phyloP scores from a whole-genome alignment of 2,113 vertebrate species.

The Peromyscus californicus region DNA sequence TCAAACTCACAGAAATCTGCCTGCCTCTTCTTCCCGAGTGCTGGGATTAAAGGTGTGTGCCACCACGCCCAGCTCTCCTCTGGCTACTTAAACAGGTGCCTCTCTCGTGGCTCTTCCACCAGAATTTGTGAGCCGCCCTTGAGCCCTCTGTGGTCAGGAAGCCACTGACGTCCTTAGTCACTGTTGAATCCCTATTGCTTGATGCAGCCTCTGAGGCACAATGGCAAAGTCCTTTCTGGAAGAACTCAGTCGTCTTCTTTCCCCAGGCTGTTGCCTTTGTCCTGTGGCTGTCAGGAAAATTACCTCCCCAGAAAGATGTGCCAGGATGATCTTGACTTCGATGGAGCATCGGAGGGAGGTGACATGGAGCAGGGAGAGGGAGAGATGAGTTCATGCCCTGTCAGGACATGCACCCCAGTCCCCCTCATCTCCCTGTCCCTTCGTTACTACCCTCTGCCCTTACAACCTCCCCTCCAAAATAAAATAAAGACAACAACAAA shows the following conservation, averaged over 20 bases:
- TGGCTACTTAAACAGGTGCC: not conserved
- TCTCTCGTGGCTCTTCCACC: not conserved
- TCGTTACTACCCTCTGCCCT: not conserved
- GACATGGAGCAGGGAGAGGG: fast-evolving
- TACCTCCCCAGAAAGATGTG: not conserved
- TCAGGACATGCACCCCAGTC: not conserved
- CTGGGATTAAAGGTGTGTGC: not conserved
- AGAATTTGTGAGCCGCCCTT: not conserved
- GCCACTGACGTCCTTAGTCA: not conserved
- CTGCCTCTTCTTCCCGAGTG: not conserved
- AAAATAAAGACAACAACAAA: not conserved
- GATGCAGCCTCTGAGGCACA: not conserved
- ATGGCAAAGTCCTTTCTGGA: not conserved
- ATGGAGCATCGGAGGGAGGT: not conserved
- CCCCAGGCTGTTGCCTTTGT: not conserved
- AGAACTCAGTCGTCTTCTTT: not conserved
- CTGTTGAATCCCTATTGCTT: not conserved
- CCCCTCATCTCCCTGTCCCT: not conserved
- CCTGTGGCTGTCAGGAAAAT: not conserved
- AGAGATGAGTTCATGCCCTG: fast-evolving
- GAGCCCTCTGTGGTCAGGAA: not conserved
- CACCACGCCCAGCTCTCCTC: not conserved
- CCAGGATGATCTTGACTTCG: not conserved
- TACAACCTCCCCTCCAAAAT: not conserved
- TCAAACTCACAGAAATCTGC: not conserved